Base-by-base conservation (phyloP, 2,113 vertebrate genomes). In the Lamprotornis superbus region DNA sequence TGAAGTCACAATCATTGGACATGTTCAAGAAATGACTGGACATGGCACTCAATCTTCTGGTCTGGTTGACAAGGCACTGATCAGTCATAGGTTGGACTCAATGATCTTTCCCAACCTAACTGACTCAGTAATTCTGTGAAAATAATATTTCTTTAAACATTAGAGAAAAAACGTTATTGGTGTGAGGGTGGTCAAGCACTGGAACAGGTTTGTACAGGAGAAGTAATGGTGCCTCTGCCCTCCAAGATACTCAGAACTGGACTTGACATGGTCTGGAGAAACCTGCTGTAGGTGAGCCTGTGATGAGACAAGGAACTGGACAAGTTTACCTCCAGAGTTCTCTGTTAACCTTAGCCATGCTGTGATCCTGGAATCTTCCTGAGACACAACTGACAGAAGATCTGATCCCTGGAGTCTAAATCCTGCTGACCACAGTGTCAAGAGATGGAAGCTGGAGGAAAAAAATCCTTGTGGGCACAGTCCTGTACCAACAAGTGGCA, bases 381-480 rank as follows among this genome's bases (percentile, higher is more conserved):
- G 37, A 73, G n/a, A 56, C 80, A 46, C 12, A 64, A 14, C 16
- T 60, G 40, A 19, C 3, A 35, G 35, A 67, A 60, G n/a, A 44
- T 19, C 12, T 22, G 27, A 42, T 10, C 23, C 11, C 12, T 27
- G 37, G 39, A 69, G 10, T 37, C 50, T 44, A 8, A 0, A 1
- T 44, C 20, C 46, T 61, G 49, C 57, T 65, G 24, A 25, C 19
- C 12, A 16, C 28, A 39, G 25, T 27, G 30, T n/a, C 4, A 1
- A 16, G 57, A 63, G 16, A 50, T 9, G n/a, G 47, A 24, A 59
- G 53, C 9, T 61, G 40, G 21, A n/a, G 18, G 16, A 77, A 55
- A 49, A 27, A 65, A 56, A 47, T 8, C 10, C 11, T 42, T 1
- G 0, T 47, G 31, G 42, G 7, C 15, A 46, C 42, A 42, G 2